Evolutionary conservation across 2,113 vertebrate genomes (phyloP).

Genomic region (Hassar affinis): DNA sequence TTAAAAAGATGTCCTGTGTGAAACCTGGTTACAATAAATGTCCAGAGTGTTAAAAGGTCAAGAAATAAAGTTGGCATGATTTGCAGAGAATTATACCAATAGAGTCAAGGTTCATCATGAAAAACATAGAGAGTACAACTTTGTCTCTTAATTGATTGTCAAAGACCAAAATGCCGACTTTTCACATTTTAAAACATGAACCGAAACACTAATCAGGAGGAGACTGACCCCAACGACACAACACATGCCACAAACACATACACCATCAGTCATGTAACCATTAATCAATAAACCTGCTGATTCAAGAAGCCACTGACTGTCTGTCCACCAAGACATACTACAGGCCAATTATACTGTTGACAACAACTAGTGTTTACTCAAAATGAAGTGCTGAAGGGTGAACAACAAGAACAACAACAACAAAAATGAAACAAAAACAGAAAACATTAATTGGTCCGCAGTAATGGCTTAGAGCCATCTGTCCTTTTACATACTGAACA

Average conservation of each 20-base stretch:
- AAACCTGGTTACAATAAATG: constrained; percentile 71
- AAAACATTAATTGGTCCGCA: constrained; percentile 32
- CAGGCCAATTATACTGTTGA: constrained; percentile 20
- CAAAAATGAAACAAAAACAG: background rate
- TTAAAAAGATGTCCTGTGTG: constrained; percentile 78
- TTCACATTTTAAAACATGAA: constrained; percentile 48
- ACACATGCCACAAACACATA: constrained; percentile 15
- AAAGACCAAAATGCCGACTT: constrained; percentile 56
- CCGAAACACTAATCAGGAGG: constrained; percentile 6
- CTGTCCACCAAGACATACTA: constrained; percentile 18
- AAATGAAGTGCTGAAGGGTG: constrained; percentile 6
- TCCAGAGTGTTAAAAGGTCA: constrained; percentile 73
- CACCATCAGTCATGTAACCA: constrained; percentile 15
- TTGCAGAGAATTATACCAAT: constrained; percentile 71
- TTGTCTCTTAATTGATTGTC: constrained; percentile 42
- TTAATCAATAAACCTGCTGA: constrained; percentile 1
- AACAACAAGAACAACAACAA: constrained; percentile 20
- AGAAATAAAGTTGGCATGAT: constrained; percentile 74
- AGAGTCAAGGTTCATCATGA: constrained; percentile 71
- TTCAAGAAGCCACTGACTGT: constrained; percentile 1
- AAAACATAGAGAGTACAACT: constrained; percentile 42
- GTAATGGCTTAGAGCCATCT: constrained; percentile 40
- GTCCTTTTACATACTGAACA: constrained; percentile 36
- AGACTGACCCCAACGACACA: background rate
- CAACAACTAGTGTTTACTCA: constrained; percentile 20